Base-by-base conservation (phyloP, 2,797 vertebrate species). In the Danio aesculapii region DNA sequence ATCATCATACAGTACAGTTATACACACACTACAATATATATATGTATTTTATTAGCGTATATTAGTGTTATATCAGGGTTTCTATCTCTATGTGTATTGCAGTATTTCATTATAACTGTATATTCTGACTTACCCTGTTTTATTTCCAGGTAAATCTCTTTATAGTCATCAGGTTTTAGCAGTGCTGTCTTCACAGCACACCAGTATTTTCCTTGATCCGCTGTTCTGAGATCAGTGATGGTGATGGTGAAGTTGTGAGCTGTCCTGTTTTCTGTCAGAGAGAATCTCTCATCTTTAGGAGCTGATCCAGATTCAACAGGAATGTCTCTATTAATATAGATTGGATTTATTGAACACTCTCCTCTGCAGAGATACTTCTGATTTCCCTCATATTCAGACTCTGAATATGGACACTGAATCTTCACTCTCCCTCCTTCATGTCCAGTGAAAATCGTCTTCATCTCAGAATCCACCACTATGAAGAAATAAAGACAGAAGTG, bases 321-420 rank as follows among this genome's bases (percentile, higher is more conserved):
- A 52, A 90, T 61, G 46, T 91, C 85, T 67, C n/a, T n/a, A n/a
- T 77, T 81, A 49, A 0, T 1, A 30, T 30, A 1, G 30, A 30
- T 1, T 30, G 30, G 30, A 30, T 30, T 30, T 30, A 30, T 5
- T 14, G 1, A 0, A 58, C 92, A 92, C 4, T 39, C 0, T 0
- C 82, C 63, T 71, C 19, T 89, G 63, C 91, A 92, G 57, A 92
- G 43, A 78, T 92, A 92, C 76, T 92, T 91, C 0, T 75, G 49
- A 71, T 87, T 17, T 1, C 8, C 3, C 19, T 89, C 58, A 59
- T 89, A 90, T 41, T 58, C 57, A 0, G 0, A 0, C 0, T 0
- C 0, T 30, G 30, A 1, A 59, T 90, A 91, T 4, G 57, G 1
- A 19, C 91, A 91, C 5, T 14, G 57, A 7, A 91, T 11, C 0